A percentile compares a stretch with the other conserved stretches of the same genome.
phyloP scores from a whole-genome alignment of 2,113 vertebrate genomes.

The Eclectus roratus region DNA sequence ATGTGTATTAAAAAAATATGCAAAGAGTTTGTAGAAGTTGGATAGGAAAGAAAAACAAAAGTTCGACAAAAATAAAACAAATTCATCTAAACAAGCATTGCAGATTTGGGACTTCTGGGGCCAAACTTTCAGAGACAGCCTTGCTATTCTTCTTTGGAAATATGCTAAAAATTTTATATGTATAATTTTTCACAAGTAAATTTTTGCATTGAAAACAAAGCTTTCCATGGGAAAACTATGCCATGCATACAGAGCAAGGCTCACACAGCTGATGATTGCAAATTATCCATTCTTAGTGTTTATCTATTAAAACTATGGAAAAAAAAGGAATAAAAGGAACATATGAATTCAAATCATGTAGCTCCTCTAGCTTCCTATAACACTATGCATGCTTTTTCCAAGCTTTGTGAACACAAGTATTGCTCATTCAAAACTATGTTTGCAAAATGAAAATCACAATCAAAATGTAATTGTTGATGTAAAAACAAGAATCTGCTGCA shows the following conservation, averaged over 20 bases:
- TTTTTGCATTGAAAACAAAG: conserved; percentile 44
- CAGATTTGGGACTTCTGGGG: background rate
- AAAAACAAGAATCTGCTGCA: conserved; percentile 33
- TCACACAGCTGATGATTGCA: conserved; percentile 39
- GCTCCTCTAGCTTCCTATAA: background rate
- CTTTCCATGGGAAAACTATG: conserved; percentile 10
- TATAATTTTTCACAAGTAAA: conserved; percentile 18
- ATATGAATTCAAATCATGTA: conserved; percentile 19
- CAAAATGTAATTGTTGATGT: conserved; percentile 39
- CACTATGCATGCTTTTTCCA: background rate
- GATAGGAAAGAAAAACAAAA: background rate
- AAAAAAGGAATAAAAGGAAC: background rate
- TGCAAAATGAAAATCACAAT: conserved; percentile 21
- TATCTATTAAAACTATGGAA: background rate
- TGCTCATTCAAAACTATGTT: conserved; percentile 14
- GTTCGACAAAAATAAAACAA: conserved; percentile 49
- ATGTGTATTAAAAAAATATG: conserved; percentile 73
- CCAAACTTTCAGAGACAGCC: background rate
- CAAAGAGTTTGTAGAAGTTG: conserved; percentile 59
- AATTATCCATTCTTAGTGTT: conserved; percentile 34
- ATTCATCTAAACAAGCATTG: conserved; percentile 22
- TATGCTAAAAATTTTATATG: background rate
- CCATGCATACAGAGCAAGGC: conserved; percentile 6
- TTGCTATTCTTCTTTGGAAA: background rate
- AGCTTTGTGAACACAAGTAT: conserved; percentile 17